phyloP scores from a whole-genome alignment of 1,140 invertebrate species.

The Sipha flava region DNA sequence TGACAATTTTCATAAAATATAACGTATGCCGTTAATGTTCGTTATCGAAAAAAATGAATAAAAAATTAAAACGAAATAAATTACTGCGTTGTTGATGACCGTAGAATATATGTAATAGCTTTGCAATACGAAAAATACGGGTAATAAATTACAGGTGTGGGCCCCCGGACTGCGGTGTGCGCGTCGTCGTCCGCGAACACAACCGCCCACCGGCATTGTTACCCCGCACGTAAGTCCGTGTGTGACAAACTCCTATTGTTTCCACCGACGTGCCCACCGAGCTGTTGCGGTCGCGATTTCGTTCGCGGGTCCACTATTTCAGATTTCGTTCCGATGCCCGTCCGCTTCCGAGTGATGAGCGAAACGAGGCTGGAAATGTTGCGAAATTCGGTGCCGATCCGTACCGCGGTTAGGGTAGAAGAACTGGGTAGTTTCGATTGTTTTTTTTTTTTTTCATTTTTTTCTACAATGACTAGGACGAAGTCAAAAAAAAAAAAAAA shows the following conservation, averaged over 20 bases:
- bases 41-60: not conserved
- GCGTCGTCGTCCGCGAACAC: not conserved
- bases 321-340: not conserved
- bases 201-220: constrained; percentile 27
- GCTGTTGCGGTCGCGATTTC: not conserved
- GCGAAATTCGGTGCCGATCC: too few relatives aligned
- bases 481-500: not conserved
- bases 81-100: not conserved
- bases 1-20: not conserved
- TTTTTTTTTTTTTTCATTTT: not conserved
- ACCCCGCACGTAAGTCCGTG: not conserved
- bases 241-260: constrained; percentile 28
- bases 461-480: constrained; percentile 17
- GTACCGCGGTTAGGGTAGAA: too few relatives aligned
- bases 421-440: too few relatives aligned
- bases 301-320: not conserved
- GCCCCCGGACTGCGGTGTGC: not conserved
- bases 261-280: not conserved
- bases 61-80: too few relatives aligned
- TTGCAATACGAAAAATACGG: constrained; percentile 2
- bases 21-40: not conserved
- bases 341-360: too few relatives aligned
- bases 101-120: not conserved
- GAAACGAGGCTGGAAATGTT: too few relatives aligned
- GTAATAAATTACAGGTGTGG: constrained; percentile 28